Evolutionary conservation across 2,888 invertebrate genomes (phyloP), one percentile per base, ranked within the genome.

Genomic region (Chamaedrilus cognettii): DNA sequence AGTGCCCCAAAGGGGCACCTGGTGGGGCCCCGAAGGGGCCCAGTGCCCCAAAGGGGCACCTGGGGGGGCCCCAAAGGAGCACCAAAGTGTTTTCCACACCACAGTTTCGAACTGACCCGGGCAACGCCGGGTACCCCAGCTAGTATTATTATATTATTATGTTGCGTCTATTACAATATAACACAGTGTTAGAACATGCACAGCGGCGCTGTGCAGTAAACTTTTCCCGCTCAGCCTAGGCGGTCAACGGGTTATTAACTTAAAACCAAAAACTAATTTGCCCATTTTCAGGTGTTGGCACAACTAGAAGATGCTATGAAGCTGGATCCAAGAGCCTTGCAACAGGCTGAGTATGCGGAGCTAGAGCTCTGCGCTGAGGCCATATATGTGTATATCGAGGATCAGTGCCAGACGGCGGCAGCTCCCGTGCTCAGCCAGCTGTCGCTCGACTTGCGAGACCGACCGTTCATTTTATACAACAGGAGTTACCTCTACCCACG

Each of bases 1-100:
- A n/a, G n/a, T n/a, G n/a, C n/a, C n/a, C n/a, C 26, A 80, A 80
- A 65, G 80, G 80, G 69, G 78, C 74, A 52, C 23, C 55, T 7
- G 68, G 61, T 33, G n/a, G 52, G 7, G 60, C 60, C 56, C 67
- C 64, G 5, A 67, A 71, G 33, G 78, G 78, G 78, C 78, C 78
- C 63, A 64, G 69, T 11, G 67, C 68, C 5, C 62, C 77, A 42
- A 42, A 15, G 42, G 42, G 19, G n/a, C n/a, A n/a, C n/a, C n/a
- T n/a, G n/a, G n/a, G n/a, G n/a, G n/a, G n/a, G n/a, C n/a, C n/a
- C n/a, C n/a, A n/a, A n/a, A n/a, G n/a, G n/a, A n/a, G n/a, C n/a
- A n/a, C n/a, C n/a, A n/a, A n/a, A n/a, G n/a, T n/a, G n/a, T n/a
- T n/a, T n/a, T n/a, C n/a, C n/a, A n/a, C n/a, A n/a, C n/a, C n/a